Evolutionary conservation across 2,113 vertebrate genomes (phyloP).

Genomic region (Nerophis ophidion): DNA sequence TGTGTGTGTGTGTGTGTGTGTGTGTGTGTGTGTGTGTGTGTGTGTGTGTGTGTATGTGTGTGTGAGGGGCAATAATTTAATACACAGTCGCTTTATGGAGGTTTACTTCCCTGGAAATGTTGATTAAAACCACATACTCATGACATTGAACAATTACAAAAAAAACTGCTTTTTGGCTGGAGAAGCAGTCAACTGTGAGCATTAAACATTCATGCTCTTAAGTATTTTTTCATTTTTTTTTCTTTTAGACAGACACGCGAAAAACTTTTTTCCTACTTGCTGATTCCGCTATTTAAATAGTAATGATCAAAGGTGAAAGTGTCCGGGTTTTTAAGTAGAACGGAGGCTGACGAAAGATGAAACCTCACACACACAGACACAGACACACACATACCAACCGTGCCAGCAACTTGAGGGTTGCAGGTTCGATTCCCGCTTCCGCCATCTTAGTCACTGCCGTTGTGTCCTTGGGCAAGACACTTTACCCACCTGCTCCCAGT

Average conservation of each 20-base stretch:
- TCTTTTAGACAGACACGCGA: constrained; percentile 2
- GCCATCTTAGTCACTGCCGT: too few species aligned
- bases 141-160: background rate
- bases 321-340: background rate
- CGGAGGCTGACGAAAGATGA: too few species aligned
- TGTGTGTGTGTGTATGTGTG: background rate
- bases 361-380: background rate
- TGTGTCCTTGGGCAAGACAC: too few species aligned
- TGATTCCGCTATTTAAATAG: constrained; percentile 4
- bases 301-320: background rate
- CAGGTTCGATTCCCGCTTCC: too few species aligned
- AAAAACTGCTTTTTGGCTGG: background rate
- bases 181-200: background rate
- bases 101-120: background rate
- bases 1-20: constrained; percentile 4
- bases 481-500: too few species aligned
- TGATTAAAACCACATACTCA: background rate
- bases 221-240: background rate
- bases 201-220: background rate
- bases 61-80: background rate
- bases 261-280: background rate
- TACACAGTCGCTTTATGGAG: too few species aligned
- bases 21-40: background rate
- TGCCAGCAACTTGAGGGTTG: too few species aligned
- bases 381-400: too few species aligned